A percentile compares a stretch with the other conserved stretches of the same genome.
Evolutionary conservation across 2,113 vertebrate species (phyloP).

Genomic region (Phylloscopus whistleri): DNA sequence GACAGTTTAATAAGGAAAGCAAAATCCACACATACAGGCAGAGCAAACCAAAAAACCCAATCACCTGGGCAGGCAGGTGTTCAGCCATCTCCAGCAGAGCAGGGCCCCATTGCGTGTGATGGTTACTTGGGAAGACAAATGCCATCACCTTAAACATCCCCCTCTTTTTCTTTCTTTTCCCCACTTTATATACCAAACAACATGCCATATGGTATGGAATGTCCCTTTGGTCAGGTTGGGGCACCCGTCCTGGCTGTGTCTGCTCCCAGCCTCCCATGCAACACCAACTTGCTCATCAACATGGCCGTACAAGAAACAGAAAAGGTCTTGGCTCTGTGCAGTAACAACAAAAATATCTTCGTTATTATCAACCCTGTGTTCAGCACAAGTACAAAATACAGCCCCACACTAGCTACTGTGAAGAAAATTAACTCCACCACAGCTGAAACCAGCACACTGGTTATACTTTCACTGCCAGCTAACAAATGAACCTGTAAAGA

Average conservation of each 20-base stretch:
- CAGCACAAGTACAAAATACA: neutral
- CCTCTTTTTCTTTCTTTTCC: neutral
- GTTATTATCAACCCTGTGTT: neutral
- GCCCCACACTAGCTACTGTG: neutral
- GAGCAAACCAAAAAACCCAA: neutral
- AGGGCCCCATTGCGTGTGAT: fast-evolving
- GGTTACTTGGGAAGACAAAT: neutral
- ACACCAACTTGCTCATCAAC: fast-evolving
- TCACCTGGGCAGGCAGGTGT: neutral
- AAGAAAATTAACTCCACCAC: neutral
- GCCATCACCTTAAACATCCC: too few relatives aligned
- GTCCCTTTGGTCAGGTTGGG: neutral
- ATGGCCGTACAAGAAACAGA: neutral
- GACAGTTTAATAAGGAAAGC: neutral
- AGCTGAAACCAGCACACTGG: neutral
- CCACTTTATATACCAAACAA: neutral
- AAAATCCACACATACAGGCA: neutral
- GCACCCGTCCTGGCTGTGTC: neutral
- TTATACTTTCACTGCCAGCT: neutral
- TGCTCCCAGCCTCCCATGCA: neutral
- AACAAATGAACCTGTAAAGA: neutral
- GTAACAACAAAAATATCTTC: neutral
- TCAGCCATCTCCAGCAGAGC: neutral
- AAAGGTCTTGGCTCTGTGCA: neutral
- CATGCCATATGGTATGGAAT: fast-evolving